These are phyloP conservation scores for Leptonema lineaticorne DNA, from an alignment of 1,140 invertebrate genomes.

Conservation along the genomic window DNA sequence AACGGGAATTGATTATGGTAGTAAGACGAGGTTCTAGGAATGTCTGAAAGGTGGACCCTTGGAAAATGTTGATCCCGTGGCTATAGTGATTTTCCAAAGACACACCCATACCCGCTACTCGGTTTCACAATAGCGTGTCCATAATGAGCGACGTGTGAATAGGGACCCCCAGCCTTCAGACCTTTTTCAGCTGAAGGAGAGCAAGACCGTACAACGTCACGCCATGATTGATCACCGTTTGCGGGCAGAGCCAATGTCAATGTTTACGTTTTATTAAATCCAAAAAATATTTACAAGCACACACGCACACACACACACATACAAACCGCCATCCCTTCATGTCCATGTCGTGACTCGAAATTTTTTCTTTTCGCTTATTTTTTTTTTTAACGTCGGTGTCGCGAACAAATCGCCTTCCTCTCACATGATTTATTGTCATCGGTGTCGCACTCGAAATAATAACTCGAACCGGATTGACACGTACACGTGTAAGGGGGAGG, in stretches of 20 bases:
- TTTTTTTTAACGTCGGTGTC: conserved; percentile 1
- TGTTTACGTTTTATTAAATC: conserved; percentile 32
- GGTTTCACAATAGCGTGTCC: conserved; percentile 12
- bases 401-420: conserved; percentile 16
- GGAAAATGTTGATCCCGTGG: not conserved
- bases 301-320: not conserved
- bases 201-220: not conserved
- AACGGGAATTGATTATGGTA: no score
- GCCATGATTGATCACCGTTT: conserved; percentile 21
- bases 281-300: conserved; percentile 28
- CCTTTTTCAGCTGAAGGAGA: conserved; percentile 19
- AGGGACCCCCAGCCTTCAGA: conserved; percentile 9
- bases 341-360: conserved; percentile 18
- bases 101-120: not conserved
- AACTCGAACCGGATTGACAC: conserved; percentile 11
- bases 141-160: conserved; percentile 29
- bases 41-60: not conserved
- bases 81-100: not conserved
- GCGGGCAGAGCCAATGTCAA: conserved; percentile 26
- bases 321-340: not conserved
- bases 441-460: conserved; percentile 12
- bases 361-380: not conserved
- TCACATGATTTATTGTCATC: conserved; percentile 16
- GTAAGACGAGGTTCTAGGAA: not conserved
- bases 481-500: conserved; percentile 4